Evolutionary conservation across 2,797 vertebrate genomes (phyloP).

Genomic region (Sebastiscus tertius): DNA sequence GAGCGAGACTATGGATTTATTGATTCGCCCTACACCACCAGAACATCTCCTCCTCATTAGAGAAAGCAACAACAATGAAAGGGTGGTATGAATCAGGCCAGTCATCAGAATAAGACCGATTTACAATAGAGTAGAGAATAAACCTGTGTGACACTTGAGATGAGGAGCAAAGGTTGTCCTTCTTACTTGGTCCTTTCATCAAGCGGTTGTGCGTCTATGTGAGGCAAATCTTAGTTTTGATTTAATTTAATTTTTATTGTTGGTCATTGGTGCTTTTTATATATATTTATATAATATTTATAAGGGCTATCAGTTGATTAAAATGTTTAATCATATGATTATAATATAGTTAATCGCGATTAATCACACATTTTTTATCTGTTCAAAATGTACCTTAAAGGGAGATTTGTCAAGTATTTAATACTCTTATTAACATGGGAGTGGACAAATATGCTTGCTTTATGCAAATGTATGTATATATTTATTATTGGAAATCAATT

Average conservation of each 20-base stretch:
- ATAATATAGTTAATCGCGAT: too few relatives aligned
- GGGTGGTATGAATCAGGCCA: not conserved
- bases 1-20: constrained; percentile 44
- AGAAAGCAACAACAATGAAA: not conserved
- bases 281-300: too few relatives aligned
- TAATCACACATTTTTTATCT: too few relatives aligned
- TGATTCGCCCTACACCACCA: not conserved
- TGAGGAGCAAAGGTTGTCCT: not conserved
- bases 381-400: too few relatives aligned
- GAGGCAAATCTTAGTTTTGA: not conserved
- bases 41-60: constrained; percentile 25
- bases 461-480: too few relatives aligned
- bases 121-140: not conserved
- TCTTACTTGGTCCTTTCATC: not conserved
- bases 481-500: too few relatives aligned
- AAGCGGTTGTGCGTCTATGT: not conserved
- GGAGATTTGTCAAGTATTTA: too few relatives aligned
- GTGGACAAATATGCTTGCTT: rapidly evolving
- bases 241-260: too few relatives aligned
- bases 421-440: too few relatives aligned
- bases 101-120: not conserved
- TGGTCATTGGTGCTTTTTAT: too few relatives aligned
- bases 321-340: too few relatives aligned
- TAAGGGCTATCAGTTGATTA: too few relatives aligned
- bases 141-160: not conserved